These are phyloP conservation scores for Mobula birostris DNA, from an alignment of 2,113 vertebrate genomes.

Conservation along the genomic window DNA sequence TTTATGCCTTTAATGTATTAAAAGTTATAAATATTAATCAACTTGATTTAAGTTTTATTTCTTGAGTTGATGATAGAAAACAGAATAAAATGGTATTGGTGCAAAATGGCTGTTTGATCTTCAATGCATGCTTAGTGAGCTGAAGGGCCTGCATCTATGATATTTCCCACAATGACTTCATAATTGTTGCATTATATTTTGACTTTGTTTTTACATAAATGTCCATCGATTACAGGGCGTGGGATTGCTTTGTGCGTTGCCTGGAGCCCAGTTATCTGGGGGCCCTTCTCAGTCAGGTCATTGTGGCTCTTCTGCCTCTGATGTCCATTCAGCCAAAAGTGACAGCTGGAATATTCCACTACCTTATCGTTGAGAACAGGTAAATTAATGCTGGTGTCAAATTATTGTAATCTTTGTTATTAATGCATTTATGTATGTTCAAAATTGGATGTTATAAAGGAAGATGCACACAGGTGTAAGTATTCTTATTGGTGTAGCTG, in stretches of 20 bases:
- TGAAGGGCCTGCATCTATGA: too few species aligned
- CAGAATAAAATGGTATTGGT: too few species aligned
- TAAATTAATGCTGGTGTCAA: conserved; percentile 44
- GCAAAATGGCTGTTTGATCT: too few species aligned
- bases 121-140: too few species aligned
- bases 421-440: conserved; percentile 1
- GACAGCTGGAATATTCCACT: conserved; percentile 80
- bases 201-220: conserved; percentile 30
- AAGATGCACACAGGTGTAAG: neutral
- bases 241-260: conserved; percentile 90
- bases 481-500: neutral
- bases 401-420: conserved; percentile 41
- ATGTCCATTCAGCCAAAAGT: conserved; percentile 83
- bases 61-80: neutral
- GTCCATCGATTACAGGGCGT: conserved; percentile 62
- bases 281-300: conserved; percentile 91
- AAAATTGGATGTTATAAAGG: neutral
- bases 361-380: conserved; percentile 93
- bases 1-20: neutral
- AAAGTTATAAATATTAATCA: neutral
- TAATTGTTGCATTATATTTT: neutral
- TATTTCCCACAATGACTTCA: neutral
- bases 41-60: neutral
- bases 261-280: conserved; percentile 81
- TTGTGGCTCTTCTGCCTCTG: conserved; percentile 87